These are phyloP conservation scores for Eilema depressum DNA, from an alignment of 2,888 invertebrate genomes.

Conservation along the genomic window DNA sequence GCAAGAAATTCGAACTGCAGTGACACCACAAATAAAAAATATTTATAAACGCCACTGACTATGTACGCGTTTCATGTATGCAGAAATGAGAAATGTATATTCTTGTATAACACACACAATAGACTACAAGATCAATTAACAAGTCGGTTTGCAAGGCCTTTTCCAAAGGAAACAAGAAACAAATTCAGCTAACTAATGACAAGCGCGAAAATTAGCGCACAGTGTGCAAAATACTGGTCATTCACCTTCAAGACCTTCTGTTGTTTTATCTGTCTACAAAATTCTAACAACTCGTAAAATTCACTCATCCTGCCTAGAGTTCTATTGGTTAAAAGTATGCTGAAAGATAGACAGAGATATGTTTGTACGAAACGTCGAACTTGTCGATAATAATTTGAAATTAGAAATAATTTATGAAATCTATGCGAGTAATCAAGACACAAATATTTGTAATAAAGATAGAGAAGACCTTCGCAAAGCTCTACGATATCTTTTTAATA, in stretches of 20 bases:
- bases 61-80: not conserved
- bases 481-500: not conserved
- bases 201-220: conserved; percentile 77
- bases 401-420: not conserved
- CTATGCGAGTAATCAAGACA: not conserved
- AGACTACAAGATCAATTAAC: conserved; percentile 39
- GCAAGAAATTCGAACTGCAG: conserved; percentile 13
- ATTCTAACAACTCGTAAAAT: conserved; percentile 36
- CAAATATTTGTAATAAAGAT: not conserved
- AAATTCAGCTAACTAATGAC: conserved; percentile 72
- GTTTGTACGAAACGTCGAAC: not conserved
- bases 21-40: conserved; percentile 5
- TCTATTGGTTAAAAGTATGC: conserved; percentile 31
- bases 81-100: conserved; percentile 6
- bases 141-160: conserved; percentile 55
- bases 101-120: conserved; percentile 8
- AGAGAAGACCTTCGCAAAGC: not conserved
- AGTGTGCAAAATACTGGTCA: conserved; percentile 71
- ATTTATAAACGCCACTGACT: not conserved
- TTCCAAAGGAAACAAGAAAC: conserved; percentile 63
- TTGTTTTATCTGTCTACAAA: conserved; percentile 33
- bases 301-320: conserved; percentile 27
- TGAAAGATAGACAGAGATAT: not conserved
- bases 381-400: not conserved
- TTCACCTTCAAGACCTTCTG: conserved; percentile 64